Conservation (phyloP, 2,888 invertebrate species). For the Catotricha subobsoleta region DNA sequence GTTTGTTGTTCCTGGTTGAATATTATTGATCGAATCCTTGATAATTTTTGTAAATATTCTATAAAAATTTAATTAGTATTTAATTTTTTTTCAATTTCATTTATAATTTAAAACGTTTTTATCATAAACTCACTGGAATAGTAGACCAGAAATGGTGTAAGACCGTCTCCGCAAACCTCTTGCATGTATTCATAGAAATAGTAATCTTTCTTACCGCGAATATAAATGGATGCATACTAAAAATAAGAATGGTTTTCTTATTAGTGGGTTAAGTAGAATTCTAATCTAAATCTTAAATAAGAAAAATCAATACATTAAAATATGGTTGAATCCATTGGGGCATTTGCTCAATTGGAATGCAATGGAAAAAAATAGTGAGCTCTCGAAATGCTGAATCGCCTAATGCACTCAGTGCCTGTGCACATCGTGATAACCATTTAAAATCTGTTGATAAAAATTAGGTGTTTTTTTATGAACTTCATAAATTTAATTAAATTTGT, state of each 20-base stretch:
- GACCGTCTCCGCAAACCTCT: constrained; percentile 21
- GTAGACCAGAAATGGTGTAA: constrained; percentile 25
- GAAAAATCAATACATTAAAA: constrained; percentile 17
- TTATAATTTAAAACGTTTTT: too few relatives aligned
- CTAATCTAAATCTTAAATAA: background rate
- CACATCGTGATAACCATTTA: constrained; percentile 22
- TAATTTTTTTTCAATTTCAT: background rate
- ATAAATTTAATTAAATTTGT: too few relatives aligned
- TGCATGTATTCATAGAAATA: constrained; percentile 28
- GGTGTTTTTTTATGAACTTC: too few relatives aligned
- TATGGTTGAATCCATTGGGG: constrained; percentile 21
- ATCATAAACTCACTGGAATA: constrained; percentile 15
- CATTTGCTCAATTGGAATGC: constrained; percentile 18
- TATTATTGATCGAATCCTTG: too few relatives aligned
- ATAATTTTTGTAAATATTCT: background rate
- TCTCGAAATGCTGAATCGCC: constrained; percentile 28
- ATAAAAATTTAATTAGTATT: background rate
- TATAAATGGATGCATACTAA: constrained; percentile 21
- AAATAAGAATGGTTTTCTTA: constrained; percentile 1
- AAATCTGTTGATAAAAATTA: constrained; percentile 20
- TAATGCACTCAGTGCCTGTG: constrained; percentile 21
- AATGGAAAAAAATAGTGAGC: constrained; percentile 24
- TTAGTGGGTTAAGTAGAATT: constrained; percentile 1
- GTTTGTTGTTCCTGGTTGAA: background rate
- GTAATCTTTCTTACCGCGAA: constrained; percentile 23